Base-by-base conservation (phyloP, 1,140 invertebrate species). In the Ectropis grisescens region DNA sequence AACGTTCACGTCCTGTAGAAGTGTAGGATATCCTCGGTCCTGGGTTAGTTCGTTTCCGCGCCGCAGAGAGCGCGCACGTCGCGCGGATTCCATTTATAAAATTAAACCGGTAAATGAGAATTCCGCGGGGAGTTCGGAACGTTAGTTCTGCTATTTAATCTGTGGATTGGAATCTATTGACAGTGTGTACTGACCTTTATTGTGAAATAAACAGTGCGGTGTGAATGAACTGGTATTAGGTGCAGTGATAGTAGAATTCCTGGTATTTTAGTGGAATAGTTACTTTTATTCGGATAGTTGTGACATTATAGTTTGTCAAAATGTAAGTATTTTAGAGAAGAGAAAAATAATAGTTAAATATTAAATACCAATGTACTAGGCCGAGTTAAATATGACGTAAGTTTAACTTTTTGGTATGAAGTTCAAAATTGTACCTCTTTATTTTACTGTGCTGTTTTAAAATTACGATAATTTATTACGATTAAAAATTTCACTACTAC, bases 1-100 rank as follows among this genome's bases (percentile, higher is more conserved):
- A 59, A 48, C 33, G 51, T 55, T 60, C 58, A 67, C 59, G 68
- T 79, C 71, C 74, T 79, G 67, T 61, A 79, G 69, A 69, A 78
- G 71, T 79, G 67, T 61, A 79, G 69, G 72, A 78, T 66, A 66
- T 67, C 57, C 60, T 57, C 53, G 47, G 38, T n/a, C n/a, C 43
- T 51, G 47, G 38, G 66, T 70, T 74, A 74, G 74, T 79, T 65
- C 69, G 41, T 58, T 65, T 67, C 67, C 62, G 67, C 41, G 53
- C 66, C 59, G 65, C 67, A 37, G 29, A 30, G 49, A 60, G 69
- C 62, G 74, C 58, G 59, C 64, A 72, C 71, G 71, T 66, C 54
- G 62, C 54, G 62, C 57, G 44, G 41, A 51, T 67, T 44, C 50
- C 36, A 37, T 46, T 47, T 44, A 47, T 34, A 41, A 57, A 46